Conservation (phyloP, 2,113 vertebrate genomes). For the Dasyprocta punctata region DNA sequence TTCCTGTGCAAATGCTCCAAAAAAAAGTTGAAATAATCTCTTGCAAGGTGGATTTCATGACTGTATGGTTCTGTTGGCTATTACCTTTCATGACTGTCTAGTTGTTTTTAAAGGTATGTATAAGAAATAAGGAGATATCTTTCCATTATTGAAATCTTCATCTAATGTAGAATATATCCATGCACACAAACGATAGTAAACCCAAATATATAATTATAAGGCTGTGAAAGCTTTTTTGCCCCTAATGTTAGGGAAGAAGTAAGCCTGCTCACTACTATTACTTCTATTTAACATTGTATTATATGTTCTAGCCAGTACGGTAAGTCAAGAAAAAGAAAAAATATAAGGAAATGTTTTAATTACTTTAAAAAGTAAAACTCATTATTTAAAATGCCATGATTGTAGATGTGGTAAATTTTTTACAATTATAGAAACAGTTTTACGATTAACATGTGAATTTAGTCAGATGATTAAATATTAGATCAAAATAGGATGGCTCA, state of each 20-base stretch:
- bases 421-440: not conserved
- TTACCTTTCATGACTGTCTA: slow-evolving; percentile 23
- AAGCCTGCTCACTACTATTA: not conserved
- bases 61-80: not conserved
- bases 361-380: not conserved
- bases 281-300: not conserved
- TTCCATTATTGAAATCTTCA: not conserved
- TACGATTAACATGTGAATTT: not conserved
- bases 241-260: not conserved
- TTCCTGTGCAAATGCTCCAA: not conserved
- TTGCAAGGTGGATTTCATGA: not conserved
- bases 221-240: not conserved
- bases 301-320: not conserved
- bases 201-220: not conserved
- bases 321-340: not conserved
- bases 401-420: not conserved
- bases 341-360: not conserved
- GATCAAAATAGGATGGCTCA: not conserved
- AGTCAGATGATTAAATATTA: not conserved
- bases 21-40: not conserved
- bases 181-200: not conserved
- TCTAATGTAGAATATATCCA: not conserved
- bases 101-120: not conserved
- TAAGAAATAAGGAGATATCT: not conserved
- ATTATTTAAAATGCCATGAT: not conserved